phyloP scores from a whole-genome alignment of 2,888 invertebrate genomes.

The Hypercompe scribonia region DNA sequence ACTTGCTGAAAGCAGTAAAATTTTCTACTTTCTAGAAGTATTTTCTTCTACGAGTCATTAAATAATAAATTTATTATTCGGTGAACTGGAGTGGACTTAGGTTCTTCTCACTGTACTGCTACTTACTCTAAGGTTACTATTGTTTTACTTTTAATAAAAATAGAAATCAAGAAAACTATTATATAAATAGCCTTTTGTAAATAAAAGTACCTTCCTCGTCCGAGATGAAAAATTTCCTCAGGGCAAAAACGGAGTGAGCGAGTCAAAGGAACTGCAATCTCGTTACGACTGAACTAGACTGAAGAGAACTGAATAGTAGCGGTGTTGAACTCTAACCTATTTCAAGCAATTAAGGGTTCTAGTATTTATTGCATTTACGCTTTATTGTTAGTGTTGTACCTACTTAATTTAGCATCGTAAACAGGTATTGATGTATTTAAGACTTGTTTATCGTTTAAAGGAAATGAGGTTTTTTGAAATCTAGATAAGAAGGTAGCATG shows the following conservation, averaged over 20 bases:
- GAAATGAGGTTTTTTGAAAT: neutral
- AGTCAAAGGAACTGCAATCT: conserved; percentile 6
- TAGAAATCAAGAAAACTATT: neutral
- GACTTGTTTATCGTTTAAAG: neutral
- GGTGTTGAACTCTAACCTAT: neutral
- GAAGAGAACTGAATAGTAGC: no score
- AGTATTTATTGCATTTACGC: conserved; percentile 1
- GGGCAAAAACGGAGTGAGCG: neutral
- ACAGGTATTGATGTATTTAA: neutral
- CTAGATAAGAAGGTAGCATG: neutral
- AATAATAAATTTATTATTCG: no score
- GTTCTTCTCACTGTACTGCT: no score
- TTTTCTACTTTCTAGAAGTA: no score
- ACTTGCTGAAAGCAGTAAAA: no score
- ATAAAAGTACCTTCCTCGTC: neutral
- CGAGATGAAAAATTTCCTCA: neutral
- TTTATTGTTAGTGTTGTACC: neutral
- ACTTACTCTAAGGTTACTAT: no score
- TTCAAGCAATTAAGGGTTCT: neutral
- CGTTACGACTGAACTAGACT: neutral
- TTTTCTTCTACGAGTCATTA: no score
- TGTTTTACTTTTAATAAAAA: no score
- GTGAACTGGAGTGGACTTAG: no score
- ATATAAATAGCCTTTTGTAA: neutral
- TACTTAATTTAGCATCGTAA: neutral